phyloP scores from a whole-genome alignment of 2,797 vertebrate species.

The Enteromius paludinosus region DNA sequence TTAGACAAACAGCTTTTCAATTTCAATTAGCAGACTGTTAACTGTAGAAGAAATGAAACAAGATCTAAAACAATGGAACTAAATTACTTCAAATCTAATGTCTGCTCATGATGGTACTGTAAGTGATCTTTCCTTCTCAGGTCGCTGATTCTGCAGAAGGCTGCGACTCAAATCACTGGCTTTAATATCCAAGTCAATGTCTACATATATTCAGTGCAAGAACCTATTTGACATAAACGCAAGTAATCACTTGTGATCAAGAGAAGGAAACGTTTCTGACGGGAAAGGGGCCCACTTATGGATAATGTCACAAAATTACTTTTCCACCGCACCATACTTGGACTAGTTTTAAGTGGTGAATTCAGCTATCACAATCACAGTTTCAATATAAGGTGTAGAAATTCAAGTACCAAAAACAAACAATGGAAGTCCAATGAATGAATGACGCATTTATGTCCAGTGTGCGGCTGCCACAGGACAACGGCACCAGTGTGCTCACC shows the following conservation, averaged over 20 bases:
- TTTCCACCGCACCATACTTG: not conserved
- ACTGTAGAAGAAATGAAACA: slow-evolving; percentile 1
- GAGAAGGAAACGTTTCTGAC: not conserved
- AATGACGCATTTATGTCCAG: too few relatives aligned
- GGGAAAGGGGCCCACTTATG: not conserved
- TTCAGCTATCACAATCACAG: not conserved
- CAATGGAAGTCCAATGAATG: not conserved
- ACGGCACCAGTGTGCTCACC: too few relatives aligned
- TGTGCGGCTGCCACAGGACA: too few relatives aligned
- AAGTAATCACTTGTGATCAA: slow-evolving; percentile 14
- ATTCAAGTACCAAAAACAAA: not conserved
- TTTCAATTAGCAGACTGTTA: slow-evolving; percentile 5
- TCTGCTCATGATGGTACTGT: not conserved
- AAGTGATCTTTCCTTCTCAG: not conserved
- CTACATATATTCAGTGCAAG: not conserved
- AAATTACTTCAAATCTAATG: not conserved
- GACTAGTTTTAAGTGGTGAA: not conserved
- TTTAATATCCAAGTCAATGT: not conserved
- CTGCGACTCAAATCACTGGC: not conserved
- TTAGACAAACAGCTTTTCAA: slow-evolving; percentile 10
- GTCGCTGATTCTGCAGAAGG: not conserved
- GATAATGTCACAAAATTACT: not conserved
- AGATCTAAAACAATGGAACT: slow-evolving; percentile 11
- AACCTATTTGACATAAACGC: not conserved
- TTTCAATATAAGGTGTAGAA: not conserved